A percentile compares a stretch with the other conserved stretches of the same genome.
Evolutionary conservation across 2,113 vertebrate genomes (phyloP).

Genomic region (Oenanthe melanoleuca): DNA sequence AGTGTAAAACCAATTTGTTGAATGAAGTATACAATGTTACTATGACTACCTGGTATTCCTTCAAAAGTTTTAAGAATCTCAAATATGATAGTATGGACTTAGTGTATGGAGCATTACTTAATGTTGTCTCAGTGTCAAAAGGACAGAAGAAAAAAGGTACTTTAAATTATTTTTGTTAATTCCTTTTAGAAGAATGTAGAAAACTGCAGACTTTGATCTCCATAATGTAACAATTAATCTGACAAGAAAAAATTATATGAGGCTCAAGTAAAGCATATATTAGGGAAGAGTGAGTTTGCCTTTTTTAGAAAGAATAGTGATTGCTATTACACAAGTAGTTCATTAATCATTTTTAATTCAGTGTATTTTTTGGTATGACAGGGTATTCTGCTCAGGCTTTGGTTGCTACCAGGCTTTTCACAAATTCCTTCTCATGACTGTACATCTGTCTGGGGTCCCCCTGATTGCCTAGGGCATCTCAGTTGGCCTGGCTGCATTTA

Average conservation of each 20-base stretch:
- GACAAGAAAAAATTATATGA: background rate
- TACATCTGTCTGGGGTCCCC: background rate
- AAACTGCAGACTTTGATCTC: background rate
- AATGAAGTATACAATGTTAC: background rate
- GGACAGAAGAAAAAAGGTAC: background rate
- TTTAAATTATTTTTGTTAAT: background rate
- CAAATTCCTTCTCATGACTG: background rate
- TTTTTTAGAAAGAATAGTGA: background rate
- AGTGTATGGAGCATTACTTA: background rate
- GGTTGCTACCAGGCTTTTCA: background rate
- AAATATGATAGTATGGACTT: background rate
- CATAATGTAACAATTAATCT: background rate
- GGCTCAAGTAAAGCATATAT: background rate
- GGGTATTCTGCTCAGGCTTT: background rate
- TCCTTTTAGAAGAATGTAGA: background rate
- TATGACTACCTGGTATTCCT: background rate
- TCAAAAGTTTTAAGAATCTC: background rate
- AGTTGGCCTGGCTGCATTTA: background rate
- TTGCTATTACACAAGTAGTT: background rate
- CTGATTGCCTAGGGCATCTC: no score
- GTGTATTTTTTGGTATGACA: background rate
- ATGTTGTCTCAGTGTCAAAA: background rate
- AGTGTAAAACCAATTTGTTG: background rate
- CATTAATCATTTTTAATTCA: background rate
- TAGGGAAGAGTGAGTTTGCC: background rate